A percentile compares a stretch with the other conserved stretches of the same genome.
Conservation (phyloP, 2,113 vertebrate genomes). For the Otolemur garnettii region DNA sequence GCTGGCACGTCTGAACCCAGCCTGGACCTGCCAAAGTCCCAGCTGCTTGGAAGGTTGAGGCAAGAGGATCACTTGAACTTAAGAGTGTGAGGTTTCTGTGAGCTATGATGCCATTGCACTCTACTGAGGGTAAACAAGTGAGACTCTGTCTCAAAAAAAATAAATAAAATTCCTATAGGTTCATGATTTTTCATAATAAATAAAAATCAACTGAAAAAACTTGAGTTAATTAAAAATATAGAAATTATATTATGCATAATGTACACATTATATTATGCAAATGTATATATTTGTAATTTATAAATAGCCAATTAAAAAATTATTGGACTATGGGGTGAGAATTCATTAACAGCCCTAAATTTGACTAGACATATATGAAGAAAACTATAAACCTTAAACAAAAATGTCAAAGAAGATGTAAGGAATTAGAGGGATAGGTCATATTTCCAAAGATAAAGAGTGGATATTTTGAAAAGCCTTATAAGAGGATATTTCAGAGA, state of each 20-base stretch:
- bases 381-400: neutral
- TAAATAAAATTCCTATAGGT: neutral
- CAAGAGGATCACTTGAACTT: too few relatives aligned
- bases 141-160: too few relatives aligned
- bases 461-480: neutral
- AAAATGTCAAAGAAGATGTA: neutral
- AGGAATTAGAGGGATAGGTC: neutral
- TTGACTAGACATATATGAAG: neutral
- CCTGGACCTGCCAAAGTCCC: too few relatives aligned
- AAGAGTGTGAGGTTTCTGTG: too few relatives aligned
- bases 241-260: neutral
- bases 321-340: neutral
- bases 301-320: neutral
- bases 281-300: neutral
- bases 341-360: neutral
- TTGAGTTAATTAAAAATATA: neutral
- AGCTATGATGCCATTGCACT: too few relatives aligned
- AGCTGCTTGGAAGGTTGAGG: too few relatives aligned
- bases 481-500: neutral
- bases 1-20: too few relatives aligned
- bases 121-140: too few relatives aligned
- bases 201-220: slow-evolving; percentile 2
- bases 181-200: slow-evolving; percentile 3
- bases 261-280: neutral
- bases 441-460: neutral